A percentile compares a stretch with the other conserved stretches of the same genome.
Conservation (phyloP, 2,888 invertebrate genomes). For the Xylophagus ater region DNA sequence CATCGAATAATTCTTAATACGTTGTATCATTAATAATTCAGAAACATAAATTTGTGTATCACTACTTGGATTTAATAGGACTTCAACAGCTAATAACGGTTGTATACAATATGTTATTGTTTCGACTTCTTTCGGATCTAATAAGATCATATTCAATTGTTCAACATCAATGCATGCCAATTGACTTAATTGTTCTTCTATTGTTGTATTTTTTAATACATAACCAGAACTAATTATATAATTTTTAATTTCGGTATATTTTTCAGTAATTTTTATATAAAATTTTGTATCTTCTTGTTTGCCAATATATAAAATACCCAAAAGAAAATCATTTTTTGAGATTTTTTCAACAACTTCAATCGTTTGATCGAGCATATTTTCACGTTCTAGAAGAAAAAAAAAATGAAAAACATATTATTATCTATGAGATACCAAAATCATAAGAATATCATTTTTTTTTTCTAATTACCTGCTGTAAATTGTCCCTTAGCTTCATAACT, state of each 20-base stretch:
- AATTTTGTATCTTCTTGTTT: constrained; percentile 68
- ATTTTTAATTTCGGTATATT: constrained; percentile 44
- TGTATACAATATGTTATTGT: constrained; percentile 64
- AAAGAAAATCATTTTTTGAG: constrained; percentile 59
- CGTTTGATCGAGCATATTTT: constrained; percentile 58
- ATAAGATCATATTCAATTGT: constrained; percentile 31
- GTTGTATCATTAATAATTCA: constrained; percentile 73
- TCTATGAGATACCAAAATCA: background rate
- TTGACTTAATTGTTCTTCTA: constrained; percentile 30
- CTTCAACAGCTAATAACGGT: constrained; percentile 72
- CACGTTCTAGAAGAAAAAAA: constrained; percentile 26
- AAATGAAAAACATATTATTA: background rate
- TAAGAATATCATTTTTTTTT: background rate
- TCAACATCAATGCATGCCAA: constrained; percentile 33
- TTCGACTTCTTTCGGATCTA: constrained; percentile 49
- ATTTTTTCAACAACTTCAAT: constrained; percentile 55
- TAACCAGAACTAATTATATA: constrained; percentile 19
- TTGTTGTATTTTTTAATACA: constrained; percentile 18
- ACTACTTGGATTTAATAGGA: constrained; percentile 72
- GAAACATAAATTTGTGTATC: constrained; percentile 70
- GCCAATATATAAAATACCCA: constrained; percentile 73
- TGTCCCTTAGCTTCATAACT: constrained; percentile 29
- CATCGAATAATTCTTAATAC: constrained; percentile 70
- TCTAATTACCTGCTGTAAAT: constrained; percentile 19
- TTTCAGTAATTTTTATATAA: constrained; percentile 54